phyloP scores from a whole-genome alignment of 2,888 invertebrate species.

The Ectropis crepuscularia region DNA sequence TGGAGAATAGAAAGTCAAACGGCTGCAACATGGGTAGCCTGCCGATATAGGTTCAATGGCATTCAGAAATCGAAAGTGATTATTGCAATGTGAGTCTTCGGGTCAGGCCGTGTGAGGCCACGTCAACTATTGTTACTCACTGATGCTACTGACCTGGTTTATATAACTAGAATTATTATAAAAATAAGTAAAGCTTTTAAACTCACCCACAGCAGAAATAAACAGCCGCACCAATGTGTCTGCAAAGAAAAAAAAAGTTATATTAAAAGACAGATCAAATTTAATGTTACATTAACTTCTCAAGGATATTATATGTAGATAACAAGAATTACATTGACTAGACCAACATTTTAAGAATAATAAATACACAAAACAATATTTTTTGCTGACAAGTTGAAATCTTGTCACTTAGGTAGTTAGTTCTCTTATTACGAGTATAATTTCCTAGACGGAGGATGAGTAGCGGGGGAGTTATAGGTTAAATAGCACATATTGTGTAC shows the following conservation, averaged over 20 bases:
- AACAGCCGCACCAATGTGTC: slow-evolving; percentile 68
- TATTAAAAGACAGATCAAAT: background rate
- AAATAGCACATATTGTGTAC: no score
- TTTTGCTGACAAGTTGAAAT: no score
- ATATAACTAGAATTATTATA: background rate
- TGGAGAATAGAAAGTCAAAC: slow-evolving; percentile 16
- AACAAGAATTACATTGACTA: no score
- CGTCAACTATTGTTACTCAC: slow-evolving; percentile 8
- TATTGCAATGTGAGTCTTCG: slow-evolving; percentile 20
- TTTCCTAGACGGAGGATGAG: no score
- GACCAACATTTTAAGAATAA: no score
- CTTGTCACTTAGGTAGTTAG: no score
- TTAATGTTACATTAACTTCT: no score
- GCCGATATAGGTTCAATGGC: slow-evolving; percentile 26
- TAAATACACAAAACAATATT: no score
- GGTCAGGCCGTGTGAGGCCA: slow-evolving; percentile 25
- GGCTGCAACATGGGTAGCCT: slow-evolving; percentile 5
- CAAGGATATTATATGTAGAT: no score
- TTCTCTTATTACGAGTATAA: no score
- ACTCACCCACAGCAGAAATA: slow-evolving; percentile 72
- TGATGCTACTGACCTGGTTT: slow-evolving; percentile 16
- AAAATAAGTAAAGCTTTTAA: background rate
- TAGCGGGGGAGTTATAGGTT: no score
- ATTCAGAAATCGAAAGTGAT: slow-evolving; percentile 28
- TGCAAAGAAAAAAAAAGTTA: slow-evolving; percentile 53